A percentile compares a stretch with the other conserved stretches of the same genome.
Evolutionary conservation across 2,113 vertebrate genomes (phyloP).

Genomic region (Anolis carolinensis): DNA sequence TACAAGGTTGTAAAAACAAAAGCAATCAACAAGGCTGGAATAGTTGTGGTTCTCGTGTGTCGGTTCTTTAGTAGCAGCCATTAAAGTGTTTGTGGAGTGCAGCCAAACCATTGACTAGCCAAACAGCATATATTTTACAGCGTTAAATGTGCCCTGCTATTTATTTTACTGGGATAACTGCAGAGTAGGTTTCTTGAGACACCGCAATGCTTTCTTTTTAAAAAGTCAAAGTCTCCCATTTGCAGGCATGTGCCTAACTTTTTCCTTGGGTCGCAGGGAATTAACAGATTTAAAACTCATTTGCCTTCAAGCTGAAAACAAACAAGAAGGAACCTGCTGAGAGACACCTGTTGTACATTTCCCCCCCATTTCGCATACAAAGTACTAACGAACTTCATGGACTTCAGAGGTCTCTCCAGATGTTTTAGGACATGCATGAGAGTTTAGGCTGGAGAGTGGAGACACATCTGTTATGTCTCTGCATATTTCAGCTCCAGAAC

Average conservation of each 20-base stretch:
- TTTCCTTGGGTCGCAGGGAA: constrained; percentile 39
- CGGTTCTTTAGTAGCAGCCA: constrained; percentile 48
- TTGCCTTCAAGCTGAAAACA: constrained; percentile 39
- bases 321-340: not conserved
- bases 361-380: too few species aligned
- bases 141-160: constrained; percentile 49
- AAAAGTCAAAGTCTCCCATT: constrained; percentile 42
- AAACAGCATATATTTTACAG: constrained; percentile 38
- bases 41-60: constrained; percentile 38
- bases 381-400: not conserved
- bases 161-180: constrained; percentile 51
- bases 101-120: constrained; percentile 61
- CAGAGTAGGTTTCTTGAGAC: constrained; percentile 38
- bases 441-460: not conserved
- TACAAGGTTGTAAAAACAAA: constrained; percentile 49
- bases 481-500: not conserved
- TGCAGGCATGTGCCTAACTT: constrained; percentile 30
- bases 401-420: not conserved
- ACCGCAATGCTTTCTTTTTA: constrained; percentile 41
- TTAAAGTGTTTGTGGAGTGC: constrained; percentile 52
- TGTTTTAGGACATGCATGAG: not conserved
- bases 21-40: constrained; percentile 35
- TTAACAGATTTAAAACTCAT: constrained; percentile 46
- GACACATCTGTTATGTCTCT: not conserved
- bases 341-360: not conserved